Evolutionary conservation across 2,113 vertebrate genomes (phyloP), one percentile per base, ranked within the genome.

Genomic region (Sylvilagus bachmani): DNA sequence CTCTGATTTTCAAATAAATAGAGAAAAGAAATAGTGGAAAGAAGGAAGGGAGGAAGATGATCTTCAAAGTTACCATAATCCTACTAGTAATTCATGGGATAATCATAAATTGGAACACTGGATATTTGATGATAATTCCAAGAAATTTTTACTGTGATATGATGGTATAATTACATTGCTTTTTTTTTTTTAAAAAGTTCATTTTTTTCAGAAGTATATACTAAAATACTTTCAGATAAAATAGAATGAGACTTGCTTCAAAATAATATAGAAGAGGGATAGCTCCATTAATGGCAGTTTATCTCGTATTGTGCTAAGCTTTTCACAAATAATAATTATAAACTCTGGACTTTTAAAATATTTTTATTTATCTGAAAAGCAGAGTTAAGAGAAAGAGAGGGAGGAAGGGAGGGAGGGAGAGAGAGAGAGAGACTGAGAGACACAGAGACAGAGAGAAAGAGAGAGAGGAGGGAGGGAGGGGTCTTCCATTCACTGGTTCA

Each of bases 21-120:
- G 44, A 44, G 44, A 19, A 58, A 58, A 58, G 55, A 58, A 58
- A 58, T 19, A 16, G 55, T 44, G 44, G 44, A 44, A 44, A 44
- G 44, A 44, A 58, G 55, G 13, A 16, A 58, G 55, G 19, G 19
- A 58, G 55, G 55, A 58, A 58, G 55, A 58, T 19, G 1, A 94
- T 70, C 86, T 89, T 69, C 88, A 25, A 93, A 96, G 70, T 92
- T 82, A 83, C 9, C 11, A 69, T 31, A 93, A 70, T 90, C 10
- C 58, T 83, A 80, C 10, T 85, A 29, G 14, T 12, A 92, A 44
- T 90, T 85, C 24, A 49, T 55, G 25, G 14, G 19, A 94, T 49
- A 24, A 74, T 81, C 27, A 95, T 49, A 95, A 96, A 95, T 67
- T 25, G 33, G 3, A 93, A 90, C 25, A 90, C 0, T 53, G 22